phyloP scores from a whole-genome alignment of 2,888 invertebrate genomes.

The Patella ulyssiponensis region DNA sequence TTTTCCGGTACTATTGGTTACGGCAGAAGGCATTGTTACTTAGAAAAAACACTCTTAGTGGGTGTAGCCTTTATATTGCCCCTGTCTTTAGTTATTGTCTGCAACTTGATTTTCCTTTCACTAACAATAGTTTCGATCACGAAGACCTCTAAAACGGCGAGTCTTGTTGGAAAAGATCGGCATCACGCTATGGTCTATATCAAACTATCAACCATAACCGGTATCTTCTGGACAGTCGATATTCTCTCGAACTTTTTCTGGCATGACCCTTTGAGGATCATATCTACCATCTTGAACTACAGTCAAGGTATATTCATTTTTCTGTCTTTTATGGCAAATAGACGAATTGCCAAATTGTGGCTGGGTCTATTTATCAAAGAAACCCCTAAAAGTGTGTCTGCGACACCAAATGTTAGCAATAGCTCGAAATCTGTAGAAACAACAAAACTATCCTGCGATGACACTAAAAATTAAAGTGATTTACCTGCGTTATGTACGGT shows the following conservation, averaged over 20 bases:
- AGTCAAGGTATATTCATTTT: constrained; percentile 51
- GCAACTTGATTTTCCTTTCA: constrained; percentile 45
- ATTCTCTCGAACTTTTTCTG: constrained; percentile 42
- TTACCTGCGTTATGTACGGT: too few relatives aligned
- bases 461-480: too few relatives aligned
- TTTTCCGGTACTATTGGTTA: constrained; percentile 32
- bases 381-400: too few relatives aligned
- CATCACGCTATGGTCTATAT: constrained; percentile 41
- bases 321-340: constrained; percentile 44
- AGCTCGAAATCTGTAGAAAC: too few relatives aligned
- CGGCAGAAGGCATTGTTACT: constrained; percentile 37
- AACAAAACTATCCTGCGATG: too few relatives aligned
- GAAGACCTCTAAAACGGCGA: constrained; percentile 24
- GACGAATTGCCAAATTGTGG: constrained; percentile 37
- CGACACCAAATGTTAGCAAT: too few relatives aligned
- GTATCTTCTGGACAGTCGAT: constrained; percentile 48
- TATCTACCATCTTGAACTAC: constrained; percentile 42
- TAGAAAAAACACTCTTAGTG: constrained; percentile 25
- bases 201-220: constrained; percentile 47
- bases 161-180: constrained; percentile 26
- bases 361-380: background rate
- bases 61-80: constrained; percentile 47
- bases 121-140: constrained; percentile 41
- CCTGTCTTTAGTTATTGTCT: constrained; percentile 35
- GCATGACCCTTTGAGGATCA: constrained; percentile 35